phyloP scores from a whole-genome alignment of 2,113 vertebrate genomes.

The Columba janthina region DNA sequence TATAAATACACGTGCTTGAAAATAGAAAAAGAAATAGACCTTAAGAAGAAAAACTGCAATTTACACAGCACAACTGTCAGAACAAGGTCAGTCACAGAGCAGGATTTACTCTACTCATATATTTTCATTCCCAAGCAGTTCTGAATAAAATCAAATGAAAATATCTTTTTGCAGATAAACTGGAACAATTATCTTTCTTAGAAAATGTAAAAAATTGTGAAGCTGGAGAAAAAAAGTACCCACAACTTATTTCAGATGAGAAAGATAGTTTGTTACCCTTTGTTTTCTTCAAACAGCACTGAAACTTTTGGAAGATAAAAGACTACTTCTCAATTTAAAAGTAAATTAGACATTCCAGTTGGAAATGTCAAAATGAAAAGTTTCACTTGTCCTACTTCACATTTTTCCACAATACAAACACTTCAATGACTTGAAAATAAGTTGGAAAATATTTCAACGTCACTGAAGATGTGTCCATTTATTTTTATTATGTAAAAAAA shows the following conservation, averaged over 20 bases:
- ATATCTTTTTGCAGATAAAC: not conserved
- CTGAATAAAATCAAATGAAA: not conserved
- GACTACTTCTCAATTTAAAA: not conserved
- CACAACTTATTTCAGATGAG: not conserved
- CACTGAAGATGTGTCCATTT: not conserved
- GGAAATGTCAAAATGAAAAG: not conserved
- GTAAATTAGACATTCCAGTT: not conserved
- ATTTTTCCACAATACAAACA: not conserved
- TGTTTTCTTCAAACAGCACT: not conserved
- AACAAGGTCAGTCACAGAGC: not conserved
- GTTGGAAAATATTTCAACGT: not conserved
- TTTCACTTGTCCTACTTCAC: not conserved
- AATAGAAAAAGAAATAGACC: not conserved
- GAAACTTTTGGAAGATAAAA: not conserved
- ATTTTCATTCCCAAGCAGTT: not conserved
- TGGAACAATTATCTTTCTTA: not conserved
- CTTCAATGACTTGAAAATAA: not conserved
- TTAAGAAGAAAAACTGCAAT: not conserved
- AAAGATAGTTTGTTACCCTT: not conserved
- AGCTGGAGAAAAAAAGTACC: not conserved
- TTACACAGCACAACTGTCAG: not conserved
- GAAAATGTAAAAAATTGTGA: not conserved
- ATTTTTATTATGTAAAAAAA: not conserved
- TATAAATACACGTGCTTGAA: not conserved
- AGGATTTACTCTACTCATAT: not conserved